Base-by-base conservation (phyloP, 2,113 vertebrate genomes). In the Odocoileus hemionus region DNA sequence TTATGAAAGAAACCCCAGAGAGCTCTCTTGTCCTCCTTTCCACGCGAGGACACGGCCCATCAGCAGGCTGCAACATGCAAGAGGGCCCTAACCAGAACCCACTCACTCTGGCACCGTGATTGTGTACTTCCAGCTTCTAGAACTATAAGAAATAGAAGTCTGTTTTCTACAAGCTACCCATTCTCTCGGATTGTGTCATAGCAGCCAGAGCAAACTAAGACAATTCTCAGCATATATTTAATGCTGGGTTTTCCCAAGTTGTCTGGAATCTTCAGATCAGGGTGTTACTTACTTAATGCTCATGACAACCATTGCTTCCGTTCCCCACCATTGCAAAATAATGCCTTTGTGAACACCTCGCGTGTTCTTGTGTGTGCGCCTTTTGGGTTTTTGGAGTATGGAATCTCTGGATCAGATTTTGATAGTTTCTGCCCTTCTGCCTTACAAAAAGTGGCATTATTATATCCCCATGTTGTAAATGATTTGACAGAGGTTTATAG, bases 241-340 rank as follows among this genome's bases (percentile, higher is more conserved):
- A 55, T 36, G 7, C 54, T 61, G 8, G 30, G n/a, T 64, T 36
- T 85, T 39, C 5, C 6, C 55, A 55, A 23, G 76, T 33, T 28
- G 14, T 30, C 82, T 64, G 12, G 89, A 57, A 67, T 17, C 58
- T 64, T 17, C 33, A 74, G 39, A 13, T 86, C 58, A 47, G 70
- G 36, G 7, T 84, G 5, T 26, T 30, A 25, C 23, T 50, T 47
- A 28, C 36, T 50, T 57, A 30, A 50, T 25, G 23, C 12, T 55
- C 70, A 26, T 11, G 6, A 28, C 52, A 61, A 21, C 16, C 64
- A 3, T 30, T 23, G 11, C 33, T 79, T 86, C 83, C 11, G 7
- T 70, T 39, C n/a, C 43, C 15, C 17, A 9, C 5, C 8, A 0
- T 9, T n/a, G 1, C 23, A 39, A 79, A 39, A 15, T 0, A 4